Base-by-base conservation (phyloP, 2,888 invertebrate genomes). In the Lutraria lutraria region DNA sequence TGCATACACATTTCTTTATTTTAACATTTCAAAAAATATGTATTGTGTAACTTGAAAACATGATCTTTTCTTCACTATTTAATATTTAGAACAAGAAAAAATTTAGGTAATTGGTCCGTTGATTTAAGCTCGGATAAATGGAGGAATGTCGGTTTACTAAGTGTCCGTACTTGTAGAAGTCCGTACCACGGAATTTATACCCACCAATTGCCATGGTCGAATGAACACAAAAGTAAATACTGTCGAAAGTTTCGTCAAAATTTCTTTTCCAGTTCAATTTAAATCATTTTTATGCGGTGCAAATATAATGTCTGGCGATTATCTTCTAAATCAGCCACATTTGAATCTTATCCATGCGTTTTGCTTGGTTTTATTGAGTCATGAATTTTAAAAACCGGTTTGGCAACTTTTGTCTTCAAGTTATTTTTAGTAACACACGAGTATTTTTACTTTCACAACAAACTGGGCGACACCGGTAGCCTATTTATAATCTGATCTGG, bases 341-440 rank as follows among this genome's bases (percentile, higher is more conserved):
- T 68, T 68, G 13, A 68, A 12, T 13, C 25, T 0, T 25, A 6
- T 68, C 63, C 0, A 8, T n/a, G 25, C 63, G n/a, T 68, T 68
- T n/a, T n/a, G 3, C 13, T n/a, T 25, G 12, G 63, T 68, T n/a
- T 68, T 12, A 25, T 3, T n/a, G 8, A 68, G 63, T 25, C 63
- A 31, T 34, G 34, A 63, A 63, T 53, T 25, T 52, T 76, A 53
- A 72, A 89, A 89, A 89, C 89, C 83, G 86, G 89, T 89, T 89
- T 86, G 83, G 31, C 89, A 89, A 83, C 79, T 89, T 89, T 89
- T 79, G 60, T 31, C 15, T n/a, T 25, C 10, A 34, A n/a, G 72
- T 76, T 87, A 87, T 87, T 83, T 87, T 79, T 82, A 87, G 87
- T 31, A 72, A 34, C 82, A 53, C 25, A n/a, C n/a, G 84, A 76